Conservation (phyloP, 2,113 vertebrate species). For the Dipodomys spectabilis region DNA sequence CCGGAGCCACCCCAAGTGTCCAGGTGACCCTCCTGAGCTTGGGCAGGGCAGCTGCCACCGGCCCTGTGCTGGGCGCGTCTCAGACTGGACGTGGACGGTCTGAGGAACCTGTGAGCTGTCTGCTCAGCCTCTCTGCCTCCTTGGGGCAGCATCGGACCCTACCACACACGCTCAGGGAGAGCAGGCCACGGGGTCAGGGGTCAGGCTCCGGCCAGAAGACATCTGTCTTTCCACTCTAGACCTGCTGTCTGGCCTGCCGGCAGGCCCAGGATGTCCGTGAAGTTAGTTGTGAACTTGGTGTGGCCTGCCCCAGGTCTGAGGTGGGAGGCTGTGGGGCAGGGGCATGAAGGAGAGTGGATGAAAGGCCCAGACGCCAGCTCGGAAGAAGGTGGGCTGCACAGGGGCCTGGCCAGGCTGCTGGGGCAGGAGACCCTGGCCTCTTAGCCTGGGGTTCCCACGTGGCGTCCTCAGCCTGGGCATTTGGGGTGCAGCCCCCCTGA, state of each 20-base stretch:
- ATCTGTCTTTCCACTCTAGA: neutral
- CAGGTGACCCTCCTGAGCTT: neutral
- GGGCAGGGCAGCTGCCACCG: neutral
- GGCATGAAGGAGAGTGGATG: neutral
- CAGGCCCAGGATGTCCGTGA: neutral
- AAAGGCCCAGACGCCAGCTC: neutral
- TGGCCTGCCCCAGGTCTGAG: neutral
- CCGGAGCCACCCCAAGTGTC: neutral
- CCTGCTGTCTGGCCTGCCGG: neutral
- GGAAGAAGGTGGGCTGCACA: rapidly evolving
- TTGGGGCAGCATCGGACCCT: neutral
- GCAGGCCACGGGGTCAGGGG: neutral
- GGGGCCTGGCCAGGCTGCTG: neutral
- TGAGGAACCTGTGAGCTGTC: neutral
- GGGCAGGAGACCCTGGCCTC: neutral
- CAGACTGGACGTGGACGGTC: neutral
- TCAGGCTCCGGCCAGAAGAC: neutral
- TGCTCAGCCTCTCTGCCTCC: too few species aligned
- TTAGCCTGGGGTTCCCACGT: neutral
- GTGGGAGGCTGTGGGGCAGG: neutral
- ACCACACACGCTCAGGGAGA: neutral
- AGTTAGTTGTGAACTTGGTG: neutral
- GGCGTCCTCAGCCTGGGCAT: too few species aligned
- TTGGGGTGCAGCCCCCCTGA: too few species aligned
- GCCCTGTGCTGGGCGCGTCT: neutral